Evolutionary conservation across 2,113 vertebrate genomes (phyloP), one percentile per base, ranked within the genome.

Genomic region (Corynorhinus townsendii): DNA sequence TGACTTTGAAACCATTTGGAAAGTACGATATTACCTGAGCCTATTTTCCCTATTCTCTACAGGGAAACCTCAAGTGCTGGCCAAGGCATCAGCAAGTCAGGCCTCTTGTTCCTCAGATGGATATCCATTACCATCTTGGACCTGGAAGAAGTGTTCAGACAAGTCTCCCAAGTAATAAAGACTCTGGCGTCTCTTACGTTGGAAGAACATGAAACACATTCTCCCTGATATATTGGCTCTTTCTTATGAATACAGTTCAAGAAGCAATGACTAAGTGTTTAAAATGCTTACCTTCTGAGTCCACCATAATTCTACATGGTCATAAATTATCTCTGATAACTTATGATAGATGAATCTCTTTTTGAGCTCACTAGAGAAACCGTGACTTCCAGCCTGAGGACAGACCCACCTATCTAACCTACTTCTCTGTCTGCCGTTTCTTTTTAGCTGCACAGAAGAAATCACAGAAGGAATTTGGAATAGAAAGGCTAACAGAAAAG

Each of bases 371-470:
- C 16, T 14, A 22, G 35, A 84, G 80, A 93, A 73, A 52, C 35
- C 40, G 35, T 22, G 2, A 73, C 24, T 16, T 94, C 45, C 86
- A 64, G n/a, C 43, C 88, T 76, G 59, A 16, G 14, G 35, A 56
- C 38, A 35, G 17, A 35, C 59, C 14, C 0, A 1, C 40, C 54
- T 30, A 0, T 40, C 71, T 89, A 38, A 86, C 45, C 52, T 77
- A 19, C 73, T 26, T 88, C 54, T 79, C 59, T 64, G 59, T 49
- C 54, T 38, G 40, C n/a, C 40, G 35, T 98, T 72, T 93, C 64
- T 96, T 98, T 97, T 33, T 97, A 99, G 98, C 87, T 99, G 98
- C 89, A 97, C 97, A 4, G 97, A 98, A 93, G 97, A 98, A 96
- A 98, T 99, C 96, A 97, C 97, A 45, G 97, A 97, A 62, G 98